Evolutionary conservation across 2,888 invertebrate species (phyloP).

Genomic region (Dorcus hopei): DNA sequence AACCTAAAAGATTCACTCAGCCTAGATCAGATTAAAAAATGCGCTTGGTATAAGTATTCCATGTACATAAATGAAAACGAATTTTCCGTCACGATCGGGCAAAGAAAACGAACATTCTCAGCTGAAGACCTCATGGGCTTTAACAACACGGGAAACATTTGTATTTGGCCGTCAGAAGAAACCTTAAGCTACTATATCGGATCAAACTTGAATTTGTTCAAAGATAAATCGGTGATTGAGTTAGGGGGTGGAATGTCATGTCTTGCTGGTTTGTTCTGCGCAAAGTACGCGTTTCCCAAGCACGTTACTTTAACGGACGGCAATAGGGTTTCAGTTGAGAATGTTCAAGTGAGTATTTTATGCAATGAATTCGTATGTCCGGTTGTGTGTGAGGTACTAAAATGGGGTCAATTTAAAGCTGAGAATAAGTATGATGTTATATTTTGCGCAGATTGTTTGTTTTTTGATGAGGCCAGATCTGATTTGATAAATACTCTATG

Average conservation of each 20-base stretch:
- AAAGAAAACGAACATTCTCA: slow-evolving; percentile 60
- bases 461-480: slow-evolving; percentile 70
- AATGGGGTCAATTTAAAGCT: slow-evolving; percentile 51
- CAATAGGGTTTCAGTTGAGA: slow-evolving; percentile 71
- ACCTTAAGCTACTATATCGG: slow-evolving; percentile 67
- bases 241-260: slow-evolving; percentile 85
- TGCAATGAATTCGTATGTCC: slow-evolving; percentile 60
- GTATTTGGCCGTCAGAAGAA: slow-evolving; percentile 79
- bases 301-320: slow-evolving; percentile 74
- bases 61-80: slow-evolving; percentile 50
- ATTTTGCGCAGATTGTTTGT: slow-evolving; percentile 75
- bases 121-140: slow-evolving; percentile 74
- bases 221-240: slow-evolving; percentile 68
- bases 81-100: slow-evolving; percentile 58
- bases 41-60: slow-evolving; percentile 64
- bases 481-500: slow-evolving; percentile 67
- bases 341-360: slow-evolving; percentile 64
- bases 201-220: slow-evolving; percentile 61
- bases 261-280: slow-evolving; percentile 70
- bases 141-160: slow-evolving; percentile 77
- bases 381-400: slow-evolving; percentile 53
- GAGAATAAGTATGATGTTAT: slow-evolving; percentile 64
- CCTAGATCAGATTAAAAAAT: slow-evolving; percentile 24
- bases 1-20: slow-evolving; percentile 5
- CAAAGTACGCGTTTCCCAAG: slow-evolving; percentile 63